Percentiles rank a stretch among this genome's conserved stretches.
Conservation (phyloP, 2,888 invertebrate species). For the Caenorhabditis virilis region DNA sequence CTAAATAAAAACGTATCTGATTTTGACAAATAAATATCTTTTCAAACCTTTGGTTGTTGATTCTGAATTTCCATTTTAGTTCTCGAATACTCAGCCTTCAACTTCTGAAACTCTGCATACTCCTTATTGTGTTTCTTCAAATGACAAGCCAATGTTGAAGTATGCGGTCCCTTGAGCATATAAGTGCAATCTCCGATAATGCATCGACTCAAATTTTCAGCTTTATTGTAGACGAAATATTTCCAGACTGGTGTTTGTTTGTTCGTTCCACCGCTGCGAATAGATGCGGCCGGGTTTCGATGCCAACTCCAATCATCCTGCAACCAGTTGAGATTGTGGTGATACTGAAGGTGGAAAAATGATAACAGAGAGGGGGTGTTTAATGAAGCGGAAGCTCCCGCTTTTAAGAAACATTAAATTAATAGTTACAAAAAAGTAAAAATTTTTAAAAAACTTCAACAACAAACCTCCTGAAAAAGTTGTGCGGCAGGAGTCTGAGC, state of each 20-base stretch:
- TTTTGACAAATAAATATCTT: no score
- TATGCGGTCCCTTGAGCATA: conserved; percentile 67
- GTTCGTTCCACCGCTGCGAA: conserved; percentile 66
- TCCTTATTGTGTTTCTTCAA: conserved; percentile 65
- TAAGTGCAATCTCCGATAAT: conserved; percentile 67
- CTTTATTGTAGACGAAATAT: conserved; percentile 67
- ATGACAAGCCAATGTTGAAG: conserved; percentile 66
- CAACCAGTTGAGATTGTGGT: not conserved
- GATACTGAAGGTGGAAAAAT: not conserved
- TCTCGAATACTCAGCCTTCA: conserved; percentile 55
- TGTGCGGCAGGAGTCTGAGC: conserved; percentile 64
- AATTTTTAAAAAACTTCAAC: conserved; percentile 1
- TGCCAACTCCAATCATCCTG: conserved; percentile 67
- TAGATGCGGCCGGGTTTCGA: conserved; percentile 66
- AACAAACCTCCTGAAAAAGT: conserved; percentile 52
- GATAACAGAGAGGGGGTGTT: no score
- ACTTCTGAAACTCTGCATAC: conserved; percentile 65
- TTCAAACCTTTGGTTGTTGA: conserved; percentile 22
- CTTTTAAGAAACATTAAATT: no score
- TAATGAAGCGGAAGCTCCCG: no score
- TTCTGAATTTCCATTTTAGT: conserved; percentile 23
- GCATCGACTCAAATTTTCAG: conserved; percentile 65
- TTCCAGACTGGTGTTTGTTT: conserved; percentile 69
- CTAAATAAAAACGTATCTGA: no score
- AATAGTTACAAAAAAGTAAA: conserved; percentile 5